phyloP scores from a whole-genome alignment of 2,113 vertebrate genomes.

The Globicephala melas region DNA sequence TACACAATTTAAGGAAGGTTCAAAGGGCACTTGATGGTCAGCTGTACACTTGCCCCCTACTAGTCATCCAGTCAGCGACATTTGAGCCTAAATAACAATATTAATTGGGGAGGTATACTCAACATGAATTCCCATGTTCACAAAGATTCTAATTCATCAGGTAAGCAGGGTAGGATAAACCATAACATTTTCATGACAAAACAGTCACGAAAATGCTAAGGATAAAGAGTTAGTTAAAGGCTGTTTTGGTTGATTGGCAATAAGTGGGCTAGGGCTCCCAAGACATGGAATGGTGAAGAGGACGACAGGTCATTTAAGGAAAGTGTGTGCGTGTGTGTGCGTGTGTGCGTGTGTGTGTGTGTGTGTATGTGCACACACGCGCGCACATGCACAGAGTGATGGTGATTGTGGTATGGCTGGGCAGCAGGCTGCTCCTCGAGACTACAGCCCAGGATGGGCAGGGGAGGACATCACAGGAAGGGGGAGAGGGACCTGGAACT shows the following conservation, averaged over 20 bases:
- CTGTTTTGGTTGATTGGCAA: fast-evolving
- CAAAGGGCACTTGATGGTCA: background rate
- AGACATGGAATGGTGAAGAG: too few species aligned
- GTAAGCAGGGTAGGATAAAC: background rate
- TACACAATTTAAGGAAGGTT: fast-evolving
- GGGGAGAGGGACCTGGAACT: fast-evolving
- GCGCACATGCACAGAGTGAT: fast-evolving
- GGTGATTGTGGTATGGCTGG: fast-evolving
- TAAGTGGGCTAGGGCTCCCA: background rate
- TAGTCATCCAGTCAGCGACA: too few species aligned
- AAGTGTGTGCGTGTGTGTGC: background rate
- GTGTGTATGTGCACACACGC: fast-evolving
- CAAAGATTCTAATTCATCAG: background rate
- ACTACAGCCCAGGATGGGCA: fast-evolving
- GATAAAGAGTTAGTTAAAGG: fast-evolving
- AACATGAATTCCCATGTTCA: background rate
- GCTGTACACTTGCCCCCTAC: fast-evolving
- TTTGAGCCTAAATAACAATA: background rate
- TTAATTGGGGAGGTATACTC: fast-evolving
- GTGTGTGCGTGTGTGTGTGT: fast-evolving
- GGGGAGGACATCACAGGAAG: fast-evolving
- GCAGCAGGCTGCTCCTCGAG: background rate
- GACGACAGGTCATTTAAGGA: fast-evolving
- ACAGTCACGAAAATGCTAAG: fast-evolving
- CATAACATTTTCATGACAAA: background rate